Percentiles rank a stretch among this genome's conserved stretches.
Evolutionary conservation across 2,797 vertebrate genomes (phyloP).

Genomic region (Urophycis tenuis): DNA sequence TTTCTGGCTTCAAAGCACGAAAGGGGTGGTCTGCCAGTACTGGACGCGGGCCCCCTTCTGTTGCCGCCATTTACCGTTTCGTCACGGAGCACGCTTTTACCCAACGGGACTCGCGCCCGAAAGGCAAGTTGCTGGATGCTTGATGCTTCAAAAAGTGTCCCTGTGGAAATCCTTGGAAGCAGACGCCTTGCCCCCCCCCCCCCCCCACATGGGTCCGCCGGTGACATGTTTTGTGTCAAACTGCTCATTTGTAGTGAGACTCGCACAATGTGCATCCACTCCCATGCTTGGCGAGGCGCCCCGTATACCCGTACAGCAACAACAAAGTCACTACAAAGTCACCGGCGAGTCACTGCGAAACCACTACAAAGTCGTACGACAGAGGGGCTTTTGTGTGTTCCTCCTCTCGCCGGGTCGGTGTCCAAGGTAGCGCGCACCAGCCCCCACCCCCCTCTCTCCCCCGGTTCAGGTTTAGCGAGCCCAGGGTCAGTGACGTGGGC

Average conservation of each 20-base stretch:
- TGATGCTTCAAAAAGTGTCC: neutral
- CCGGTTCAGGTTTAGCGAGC: constrained; percentile 26
- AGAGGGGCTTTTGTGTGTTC: neutral
- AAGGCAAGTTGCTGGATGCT: neutral
- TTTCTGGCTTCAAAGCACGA: constrained; percentile 5
- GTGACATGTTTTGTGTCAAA: neutral
- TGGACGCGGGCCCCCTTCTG: neutral
- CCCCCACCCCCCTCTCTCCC: constrained; percentile 18
- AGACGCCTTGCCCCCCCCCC: too few species aligned
- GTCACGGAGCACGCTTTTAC: neutral
- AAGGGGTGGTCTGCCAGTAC: neutral
- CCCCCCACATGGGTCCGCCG: too few species aligned
- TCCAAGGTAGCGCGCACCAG: neutral
- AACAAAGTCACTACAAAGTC: neutral
- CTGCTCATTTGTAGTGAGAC: too few species aligned
- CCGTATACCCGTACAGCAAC: neutral
- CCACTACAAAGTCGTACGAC: neutral
- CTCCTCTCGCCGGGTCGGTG: neutral
- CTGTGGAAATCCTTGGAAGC: neutral
- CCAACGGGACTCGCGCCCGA: neutral
- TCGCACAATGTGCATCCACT: too few species aligned
- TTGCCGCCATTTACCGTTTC: neutral
- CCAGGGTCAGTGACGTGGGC: constrained; percentile 41
- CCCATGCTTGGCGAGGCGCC: neutral
- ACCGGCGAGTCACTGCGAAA: neutral